Evolutionary conservation across 2,113 vertebrate genomes (phyloP).

Genomic region (Chionodraco myersi): DNA sequence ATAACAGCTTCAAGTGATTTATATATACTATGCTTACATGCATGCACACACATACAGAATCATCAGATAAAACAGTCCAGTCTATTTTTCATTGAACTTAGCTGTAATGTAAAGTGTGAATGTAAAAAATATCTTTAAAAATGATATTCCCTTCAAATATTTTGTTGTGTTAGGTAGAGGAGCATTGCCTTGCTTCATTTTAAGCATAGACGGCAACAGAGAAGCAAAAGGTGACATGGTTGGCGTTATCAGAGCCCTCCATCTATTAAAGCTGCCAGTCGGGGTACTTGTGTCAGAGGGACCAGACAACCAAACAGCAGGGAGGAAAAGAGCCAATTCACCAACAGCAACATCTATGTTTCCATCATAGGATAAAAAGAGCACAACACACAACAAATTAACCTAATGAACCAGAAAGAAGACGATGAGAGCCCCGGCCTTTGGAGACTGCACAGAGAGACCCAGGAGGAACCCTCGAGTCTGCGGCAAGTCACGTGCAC

Average conservation of each 20-base stretch:
- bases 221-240: not conserved
- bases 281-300: conserved; percentile 8
- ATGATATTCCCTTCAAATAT: no score
- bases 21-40: no score
- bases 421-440: conserved; percentile 34
- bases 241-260: conserved; percentile 14
- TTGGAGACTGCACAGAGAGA: conserved; percentile 43
- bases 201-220: not conserved
- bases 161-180: not conserved
- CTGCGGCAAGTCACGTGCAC: conserved; percentile 70
- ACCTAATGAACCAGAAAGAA: conserved; percentile 54
- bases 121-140: no score
- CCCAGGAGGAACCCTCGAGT: conserved; percentile 58
- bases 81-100: no score
- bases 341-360: conserved; percentile 15
- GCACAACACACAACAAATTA: conserved; percentile 32
- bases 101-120: no score
- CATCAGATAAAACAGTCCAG: no score
- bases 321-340: conserved; percentile 20
- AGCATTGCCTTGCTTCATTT: conserved; percentile 5
- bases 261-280: conserved; percentile 9
- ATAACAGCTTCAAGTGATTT: no score
- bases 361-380: conserved; percentile 24
- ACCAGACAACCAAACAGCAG: not conserved
- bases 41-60: no score